These are phyloP conservation scores for Cyprinodon variegatus DNA, from an alignment of 2,113 vertebrate species.

Conservation along the genomic window DNA sequence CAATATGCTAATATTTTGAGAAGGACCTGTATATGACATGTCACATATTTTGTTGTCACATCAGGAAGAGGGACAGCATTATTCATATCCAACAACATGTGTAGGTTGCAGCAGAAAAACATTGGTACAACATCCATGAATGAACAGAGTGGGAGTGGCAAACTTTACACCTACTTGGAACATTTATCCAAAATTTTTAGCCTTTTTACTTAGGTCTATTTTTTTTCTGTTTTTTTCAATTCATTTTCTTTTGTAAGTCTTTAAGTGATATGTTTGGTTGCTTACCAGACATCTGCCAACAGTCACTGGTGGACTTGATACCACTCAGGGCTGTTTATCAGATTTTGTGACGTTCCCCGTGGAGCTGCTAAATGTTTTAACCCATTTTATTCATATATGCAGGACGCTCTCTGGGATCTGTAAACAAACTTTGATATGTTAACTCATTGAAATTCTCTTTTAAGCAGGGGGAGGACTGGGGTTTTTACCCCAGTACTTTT, in stretches of 20 bases:
- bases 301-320: not conserved
- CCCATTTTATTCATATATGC: slow-evolving; percentile 1
- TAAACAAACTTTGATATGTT: slow-evolving; percentile 21
- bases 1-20: too few species aligned
- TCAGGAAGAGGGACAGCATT: too few species aligned
- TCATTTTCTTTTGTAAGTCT: not conserved
- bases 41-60: too few species aligned
- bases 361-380: slow-evolving; percentile 4
- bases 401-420: not conserved
- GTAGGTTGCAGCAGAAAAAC: too few species aligned
- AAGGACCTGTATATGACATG: too few species aligned
- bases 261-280: not conserved
- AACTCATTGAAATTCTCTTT: slow-evolving; percentile 7
- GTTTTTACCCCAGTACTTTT: not conserved
- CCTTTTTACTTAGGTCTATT: not conserved
- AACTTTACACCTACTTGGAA: not conserved
- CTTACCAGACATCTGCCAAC: not conserved
- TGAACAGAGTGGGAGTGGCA: not conserved
- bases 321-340: slow-evolving; percentile 6
- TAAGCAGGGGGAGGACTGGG: not conserved
- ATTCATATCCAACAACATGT: too few species aligned
- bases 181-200: not conserved
- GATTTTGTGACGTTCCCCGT: slow-evolving; percentile 13
- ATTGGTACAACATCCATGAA: not conserved
- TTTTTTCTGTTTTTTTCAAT: not conserved